Evolutionary conservation across 2,113 vertebrate genomes (phyloP).

Genomic region (Gymnorhina tibicen): DNA sequence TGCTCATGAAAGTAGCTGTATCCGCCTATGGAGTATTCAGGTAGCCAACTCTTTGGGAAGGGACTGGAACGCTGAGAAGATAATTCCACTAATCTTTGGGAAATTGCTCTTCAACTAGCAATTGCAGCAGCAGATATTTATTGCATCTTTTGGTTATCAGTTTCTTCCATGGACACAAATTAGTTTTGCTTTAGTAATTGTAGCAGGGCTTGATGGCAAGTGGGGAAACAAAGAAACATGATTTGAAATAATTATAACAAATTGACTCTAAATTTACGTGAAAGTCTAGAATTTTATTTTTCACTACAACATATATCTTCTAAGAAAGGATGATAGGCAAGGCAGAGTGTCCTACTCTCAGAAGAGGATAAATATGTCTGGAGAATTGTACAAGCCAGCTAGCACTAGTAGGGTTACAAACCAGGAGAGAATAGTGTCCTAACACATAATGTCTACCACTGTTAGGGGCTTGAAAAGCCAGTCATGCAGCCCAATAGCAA

Average conservation of each 20-base stretch:
- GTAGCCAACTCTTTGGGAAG: conserved; percentile 20
- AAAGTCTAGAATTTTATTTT: background rate
- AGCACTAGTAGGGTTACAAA: background rate
- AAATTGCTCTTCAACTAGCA: background rate
- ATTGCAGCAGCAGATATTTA: background rate
- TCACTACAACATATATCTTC: background rate
- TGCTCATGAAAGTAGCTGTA: conserved; percentile 68
- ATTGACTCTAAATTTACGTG: background rate
- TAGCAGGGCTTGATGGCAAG: background rate
- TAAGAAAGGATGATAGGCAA: background rate
- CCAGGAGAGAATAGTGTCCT: background rate
- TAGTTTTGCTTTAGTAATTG: background rate
- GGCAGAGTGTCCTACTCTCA: background rate
- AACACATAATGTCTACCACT: background rate
- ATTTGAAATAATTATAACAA: background rate
- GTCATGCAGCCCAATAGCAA: background rate
- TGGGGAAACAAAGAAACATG: background rate
- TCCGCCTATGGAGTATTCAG: conserved; percentile 69
- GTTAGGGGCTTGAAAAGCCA: background rate
- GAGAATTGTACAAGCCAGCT: background rate
- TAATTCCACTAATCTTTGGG: background rate
- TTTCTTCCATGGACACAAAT: background rate
- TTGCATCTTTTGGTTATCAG: background rate
- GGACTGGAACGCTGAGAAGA: background rate
- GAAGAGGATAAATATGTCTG: background rate